Percentiles rank a stretch among this genome's conserved stretches.
Conservation (phyloP, 2,888 invertebrate genomes). For the Rotaria magnacalcarata region DNA sequence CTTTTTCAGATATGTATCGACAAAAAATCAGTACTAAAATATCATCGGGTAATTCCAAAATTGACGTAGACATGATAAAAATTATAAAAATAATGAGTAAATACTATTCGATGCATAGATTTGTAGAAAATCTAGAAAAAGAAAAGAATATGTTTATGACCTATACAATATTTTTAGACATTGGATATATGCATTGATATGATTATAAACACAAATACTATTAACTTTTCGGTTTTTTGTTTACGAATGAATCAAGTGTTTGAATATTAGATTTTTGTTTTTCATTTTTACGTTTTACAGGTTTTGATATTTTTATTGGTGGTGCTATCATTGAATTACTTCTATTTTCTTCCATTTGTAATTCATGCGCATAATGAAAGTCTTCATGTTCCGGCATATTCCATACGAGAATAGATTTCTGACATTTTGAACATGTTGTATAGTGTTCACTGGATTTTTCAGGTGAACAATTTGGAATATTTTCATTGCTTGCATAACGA, state of each 20-base stretch:
- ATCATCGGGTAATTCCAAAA: slow-evolving; percentile 7
- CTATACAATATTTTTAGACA: background rate
- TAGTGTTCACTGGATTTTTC: background rate
- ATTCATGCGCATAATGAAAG: slow-evolving; percentile 75
- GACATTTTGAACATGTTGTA: slow-evolving; percentile 69
- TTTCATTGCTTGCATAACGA: slow-evolving; percentile 25
- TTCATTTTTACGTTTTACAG: background rate
- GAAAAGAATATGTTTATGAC: background rate
- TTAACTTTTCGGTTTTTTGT: background rate
- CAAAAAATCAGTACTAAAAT: background rate
- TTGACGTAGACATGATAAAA: background rate
- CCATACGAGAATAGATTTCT: slow-evolving; percentile 64
- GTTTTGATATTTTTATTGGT: background rate
- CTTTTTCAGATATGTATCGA: background rate
- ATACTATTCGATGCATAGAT: background rate
- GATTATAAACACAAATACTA: background rate
- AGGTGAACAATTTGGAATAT: background rate
- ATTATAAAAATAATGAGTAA: background rate
- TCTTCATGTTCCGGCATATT: slow-evolving; percentile 74
- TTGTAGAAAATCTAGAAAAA: background rate
- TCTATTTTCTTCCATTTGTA: slow-evolving; percentile 64
- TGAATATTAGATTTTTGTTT: background rate
- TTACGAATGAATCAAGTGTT: background rate
- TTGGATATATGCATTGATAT: background rate
- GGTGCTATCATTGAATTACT: too few species aligned